phyloP scores from a whole-genome alignment of 1,140 invertebrate genomes.

The Nasonia vitripennis region DNA sequence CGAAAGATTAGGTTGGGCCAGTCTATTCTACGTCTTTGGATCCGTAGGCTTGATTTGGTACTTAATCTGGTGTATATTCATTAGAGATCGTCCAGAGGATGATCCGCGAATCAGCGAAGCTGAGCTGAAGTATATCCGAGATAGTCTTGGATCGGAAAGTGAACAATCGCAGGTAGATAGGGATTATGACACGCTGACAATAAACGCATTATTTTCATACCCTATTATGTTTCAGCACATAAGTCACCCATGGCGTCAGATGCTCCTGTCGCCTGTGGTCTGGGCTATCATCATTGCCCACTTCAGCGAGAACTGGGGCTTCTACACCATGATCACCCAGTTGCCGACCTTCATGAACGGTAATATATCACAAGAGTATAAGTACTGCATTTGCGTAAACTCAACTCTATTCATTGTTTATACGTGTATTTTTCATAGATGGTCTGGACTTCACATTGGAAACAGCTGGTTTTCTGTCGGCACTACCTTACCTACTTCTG shows the following conservation, averaged over 20 bases:
- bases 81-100: constrained; percentile 85
- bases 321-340: constrained; percentile 93
- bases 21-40: constrained; percentile 93
- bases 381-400: background rate
- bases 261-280: constrained; percentile 88
- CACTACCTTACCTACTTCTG: constrained; percentile 91
- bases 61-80: constrained; percentile 81
- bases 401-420: background rate
- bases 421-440: constrained; percentile 74
- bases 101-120: constrained; percentile 84
- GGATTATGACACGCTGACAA: too few relatives aligned
- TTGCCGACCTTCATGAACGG: constrained; percentile 93
- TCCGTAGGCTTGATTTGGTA: constrained; percentile 84
- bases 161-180: background rate
- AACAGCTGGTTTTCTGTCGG: constrained; percentile 87
- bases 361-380: constrained; percentile 61
- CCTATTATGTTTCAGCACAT: constrained; percentile 66
- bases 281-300: constrained; percentile 94
- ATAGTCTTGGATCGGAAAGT: constrained; percentile 53
- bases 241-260: constrained; percentile 85
- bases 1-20: constrained; percentile 86
- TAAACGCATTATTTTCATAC: too few relatives aligned
- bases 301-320: constrained; percentile 97
- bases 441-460: constrained; percentile 82
- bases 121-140: constrained; percentile 87